Evolutionary conservation across 1,140 invertebrate genomes (phyloP).

Genomic region (Heliconius eleuchia): DNA sequence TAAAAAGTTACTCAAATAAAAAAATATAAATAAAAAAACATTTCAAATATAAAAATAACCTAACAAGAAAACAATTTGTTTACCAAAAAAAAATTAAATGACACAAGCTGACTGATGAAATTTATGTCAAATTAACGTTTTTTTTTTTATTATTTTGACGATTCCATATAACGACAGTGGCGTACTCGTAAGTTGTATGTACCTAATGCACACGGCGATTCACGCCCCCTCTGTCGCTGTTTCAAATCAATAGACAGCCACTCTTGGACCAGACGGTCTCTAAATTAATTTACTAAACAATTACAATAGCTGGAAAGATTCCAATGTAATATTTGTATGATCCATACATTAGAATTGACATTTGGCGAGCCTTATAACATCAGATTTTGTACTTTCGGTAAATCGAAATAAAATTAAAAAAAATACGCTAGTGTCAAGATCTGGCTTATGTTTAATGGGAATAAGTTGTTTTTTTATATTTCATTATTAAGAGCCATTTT

Average conservation of each 20-base stretch:
- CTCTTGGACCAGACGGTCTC: conserved; percentile 53
- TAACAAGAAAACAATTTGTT: conserved; percentile 20
- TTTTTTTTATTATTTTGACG: conserved; percentile 17
- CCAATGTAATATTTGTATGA: conserved; percentile 23
- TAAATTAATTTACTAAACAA: conserved; percentile 39
- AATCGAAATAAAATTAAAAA: not conserved
- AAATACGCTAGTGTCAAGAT: no score
- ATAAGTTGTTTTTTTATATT: no score
- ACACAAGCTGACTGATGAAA: not conserved
- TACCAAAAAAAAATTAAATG: not conserved
- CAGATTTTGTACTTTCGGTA: not conserved
- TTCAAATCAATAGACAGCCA: conserved; percentile 67
- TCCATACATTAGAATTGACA: not conserved
- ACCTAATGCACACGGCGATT: conserved; percentile 47
- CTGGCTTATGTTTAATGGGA: no score
- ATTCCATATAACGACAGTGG: conserved; percentile 25
- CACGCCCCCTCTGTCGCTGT: conserved; percentile 65
- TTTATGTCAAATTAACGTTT: conserved; percentile 32
- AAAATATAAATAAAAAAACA: not conserved
- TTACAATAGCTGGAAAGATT: conserved; percentile 33
- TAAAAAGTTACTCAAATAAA: not conserved
- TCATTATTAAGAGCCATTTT: no score
- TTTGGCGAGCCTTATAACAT: not conserved
- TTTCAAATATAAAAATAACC: not conserved
- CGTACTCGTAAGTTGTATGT: conserved; percentile 28